These are phyloP conservation scores for Eurosta solidaginis DNA, from an alignment of 1,140 invertebrate species.

Conservation along the genomic window DNA sequence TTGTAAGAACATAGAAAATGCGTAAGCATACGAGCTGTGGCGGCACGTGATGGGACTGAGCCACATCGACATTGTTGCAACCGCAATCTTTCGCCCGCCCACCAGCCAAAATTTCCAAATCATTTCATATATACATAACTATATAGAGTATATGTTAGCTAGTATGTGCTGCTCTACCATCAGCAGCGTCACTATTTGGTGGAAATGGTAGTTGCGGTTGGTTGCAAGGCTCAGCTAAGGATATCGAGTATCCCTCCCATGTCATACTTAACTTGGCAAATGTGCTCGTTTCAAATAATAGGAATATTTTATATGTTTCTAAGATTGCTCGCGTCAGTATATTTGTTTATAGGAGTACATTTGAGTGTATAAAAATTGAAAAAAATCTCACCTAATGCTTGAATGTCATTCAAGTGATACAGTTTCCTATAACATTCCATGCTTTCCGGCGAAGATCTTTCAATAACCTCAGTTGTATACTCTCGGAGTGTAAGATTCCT, in stretches of 20 bases:
- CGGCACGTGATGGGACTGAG: slow-evolving; percentile 3
- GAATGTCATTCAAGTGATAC: no score
- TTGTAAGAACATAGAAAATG: background rate
- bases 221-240: background rate
- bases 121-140: background rate
- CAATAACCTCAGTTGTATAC: no score
- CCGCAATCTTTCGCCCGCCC: background rate
- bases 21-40: background rate
- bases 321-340: background rate
- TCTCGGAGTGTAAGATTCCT: no score
- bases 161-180: background rate
- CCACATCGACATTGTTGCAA: background rate
- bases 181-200: background rate
- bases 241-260: background rate
- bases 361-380: background rate
- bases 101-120: background rate
- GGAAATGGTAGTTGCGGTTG: background rate
- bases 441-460: no score
- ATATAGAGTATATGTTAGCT: no score
- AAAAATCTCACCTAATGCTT: no score
- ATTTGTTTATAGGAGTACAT: background rate
- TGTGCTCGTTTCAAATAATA: background rate
- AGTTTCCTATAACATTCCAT: no score
- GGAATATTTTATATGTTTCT: background rate
- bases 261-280: background rate